Evolutionary conservation across 2,888 invertebrate species (phyloP).

Genomic region (Galerucella calmariensis): DNA sequence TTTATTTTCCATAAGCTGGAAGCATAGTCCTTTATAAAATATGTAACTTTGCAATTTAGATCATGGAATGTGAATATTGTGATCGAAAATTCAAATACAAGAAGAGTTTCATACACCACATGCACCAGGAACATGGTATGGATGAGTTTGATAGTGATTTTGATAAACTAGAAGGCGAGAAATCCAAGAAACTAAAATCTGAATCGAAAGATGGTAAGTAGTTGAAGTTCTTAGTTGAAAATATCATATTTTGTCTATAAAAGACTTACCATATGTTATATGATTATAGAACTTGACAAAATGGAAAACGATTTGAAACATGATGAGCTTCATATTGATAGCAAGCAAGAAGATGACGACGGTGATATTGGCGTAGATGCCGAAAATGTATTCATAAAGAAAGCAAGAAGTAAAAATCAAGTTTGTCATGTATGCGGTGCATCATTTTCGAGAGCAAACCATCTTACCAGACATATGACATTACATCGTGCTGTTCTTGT

Average conservation of each 20-base stretch:
- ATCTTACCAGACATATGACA: slow-evolving; percentile 64
- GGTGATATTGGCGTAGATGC: slow-evolving; percentile 39
- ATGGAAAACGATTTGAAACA: slow-evolving; percentile 8
- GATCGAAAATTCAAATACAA: slow-evolving; percentile 65
- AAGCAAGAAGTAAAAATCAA: slow-evolving; percentile 54
- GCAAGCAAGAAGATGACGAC: slow-evolving; percentile 36
- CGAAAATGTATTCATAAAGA: slow-evolving; percentile 45
- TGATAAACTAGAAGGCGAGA: slow-evolving; percentile 33
- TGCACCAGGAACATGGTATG: slow-evolving; percentile 64
- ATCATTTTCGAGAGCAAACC: slow-evolving; percentile 61
- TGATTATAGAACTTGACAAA: neutral
- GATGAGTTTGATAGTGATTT: slow-evolving; percentile 58
- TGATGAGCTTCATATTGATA: slow-evolving; percentile 18
- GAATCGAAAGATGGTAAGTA: slow-evolving; percentile 20
- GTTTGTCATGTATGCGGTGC: slow-evolving; percentile 63
- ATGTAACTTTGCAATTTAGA: slow-evolving; percentile 47
- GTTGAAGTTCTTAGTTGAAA: neutral
- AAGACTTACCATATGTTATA: neutral
- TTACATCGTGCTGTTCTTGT: slow-evolving; percentile 61
- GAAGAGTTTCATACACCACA: slow-evolving; percentile 64
- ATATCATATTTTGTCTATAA: neutral
- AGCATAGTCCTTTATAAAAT: neutral
- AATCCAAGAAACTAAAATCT: slow-evolving; percentile 7
- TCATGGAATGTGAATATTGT: slow-evolving; percentile 65
- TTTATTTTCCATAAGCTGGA: no score